Percentiles rank a stretch among this genome's conserved stretches.
Evolutionary conservation across 2,113 vertebrate species (phyloP).

Genomic region (Taxidea taxus): DNA sequence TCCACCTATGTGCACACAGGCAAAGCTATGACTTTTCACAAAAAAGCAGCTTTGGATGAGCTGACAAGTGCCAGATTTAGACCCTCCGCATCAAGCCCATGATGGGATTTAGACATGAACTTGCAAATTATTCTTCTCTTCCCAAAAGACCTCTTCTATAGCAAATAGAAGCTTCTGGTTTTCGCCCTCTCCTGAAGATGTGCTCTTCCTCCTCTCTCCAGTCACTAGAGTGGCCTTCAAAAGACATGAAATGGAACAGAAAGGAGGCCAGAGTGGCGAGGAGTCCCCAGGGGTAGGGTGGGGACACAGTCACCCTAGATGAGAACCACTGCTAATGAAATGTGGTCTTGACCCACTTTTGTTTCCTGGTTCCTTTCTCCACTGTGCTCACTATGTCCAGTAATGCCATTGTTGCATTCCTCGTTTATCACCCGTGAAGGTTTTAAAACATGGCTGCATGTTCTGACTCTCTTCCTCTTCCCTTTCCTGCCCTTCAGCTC

Average conservation of each 20-base stretch:
- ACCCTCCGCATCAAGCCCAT: background rate
- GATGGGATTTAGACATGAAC: background rate
- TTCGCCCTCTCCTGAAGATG: background rate
- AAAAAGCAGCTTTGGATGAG: constrained; percentile 3
- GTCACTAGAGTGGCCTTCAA: background rate
- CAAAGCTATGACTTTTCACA: background rate
- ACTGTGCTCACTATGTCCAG: background rate
- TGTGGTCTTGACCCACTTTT: too few relatives aligned
- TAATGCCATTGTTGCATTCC: background rate
- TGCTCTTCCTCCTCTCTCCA: background rate
- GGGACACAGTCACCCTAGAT: rapidly evolving
- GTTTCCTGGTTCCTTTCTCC: background rate
- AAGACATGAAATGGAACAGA: background rate
- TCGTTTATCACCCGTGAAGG: background rate
- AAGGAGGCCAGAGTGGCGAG: background rate
- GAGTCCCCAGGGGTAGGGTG: background rate
- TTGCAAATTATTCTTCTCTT: background rate
- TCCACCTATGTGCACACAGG: background rate
- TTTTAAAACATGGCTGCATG: background rate
- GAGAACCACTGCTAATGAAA: background rate
- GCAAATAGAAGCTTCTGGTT: background rate
- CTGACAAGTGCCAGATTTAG: background rate
- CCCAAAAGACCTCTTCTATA: background rate
- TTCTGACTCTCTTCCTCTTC: too few relatives aligned
- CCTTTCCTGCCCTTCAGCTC: background rate